Evolutionary conservation across 2,797 vertebrate genomes (phyloP), one percentile per base, ranked within the genome.

Genomic region (Cyprinella venusta): DNA sequence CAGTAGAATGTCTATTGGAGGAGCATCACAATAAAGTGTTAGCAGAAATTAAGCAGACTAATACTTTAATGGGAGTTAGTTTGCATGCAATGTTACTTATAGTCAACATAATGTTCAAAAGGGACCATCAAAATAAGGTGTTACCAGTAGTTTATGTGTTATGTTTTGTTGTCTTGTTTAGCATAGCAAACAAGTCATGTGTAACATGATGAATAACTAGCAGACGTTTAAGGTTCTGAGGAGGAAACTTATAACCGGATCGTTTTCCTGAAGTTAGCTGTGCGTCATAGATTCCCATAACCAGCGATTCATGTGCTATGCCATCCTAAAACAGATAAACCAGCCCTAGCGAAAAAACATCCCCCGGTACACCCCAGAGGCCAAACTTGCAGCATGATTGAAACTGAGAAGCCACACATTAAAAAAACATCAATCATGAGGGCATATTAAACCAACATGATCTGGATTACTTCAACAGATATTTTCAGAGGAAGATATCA

Each of bases 261-360:
- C 42, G 0, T 52, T 50, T 87, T 86, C 48, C 70, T 80, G 70
- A 81, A 5, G 18, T 71, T 76, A 81, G 59, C 54, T 63, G n/a
- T 86, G 18, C 40, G 81, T 67, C 72, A 79, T 76, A 64, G 80
- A 82, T 50, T 54, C 54, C 52, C 79, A 72, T 40, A 24, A 67
- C 54, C 79, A 50, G 64, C 42, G 79, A 76, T 72, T 74, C 65
- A 85, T 36, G 48, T 10, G 84, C 24, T 76, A 76, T 87, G 15
- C 24, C 81, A 38, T 82, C 70, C 83, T 68, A 82, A 85, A 88
- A 83, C 79, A 84, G 83, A 86, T 85, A 81, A 86, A 79, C 61
- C 71, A 79, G 70, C 30, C 26, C 54, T 64, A 56, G 74, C n/a
- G 65, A 21, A 78, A 84, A 36, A 83, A 64, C 74, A 56, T 54